phyloP scores from a whole-genome alignment of 2,797 vertebrate genomes.

The Siniperca obscura region DNA sequence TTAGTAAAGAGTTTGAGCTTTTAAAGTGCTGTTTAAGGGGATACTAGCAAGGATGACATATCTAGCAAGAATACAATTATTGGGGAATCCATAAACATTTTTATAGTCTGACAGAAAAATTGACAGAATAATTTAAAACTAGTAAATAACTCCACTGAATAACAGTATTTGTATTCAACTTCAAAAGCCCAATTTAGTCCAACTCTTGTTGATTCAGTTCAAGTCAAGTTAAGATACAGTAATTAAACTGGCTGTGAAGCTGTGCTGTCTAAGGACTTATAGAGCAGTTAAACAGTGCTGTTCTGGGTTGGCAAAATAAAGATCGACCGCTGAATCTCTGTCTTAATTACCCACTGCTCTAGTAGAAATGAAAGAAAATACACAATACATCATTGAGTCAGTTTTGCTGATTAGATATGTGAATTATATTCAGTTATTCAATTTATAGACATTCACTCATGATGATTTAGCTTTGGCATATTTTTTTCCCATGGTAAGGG shows the following conservation, averaged over 20 bases:
- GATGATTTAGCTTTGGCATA: constrained; percentile 17
- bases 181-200: constrained; percentile 2
- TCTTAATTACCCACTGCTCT: constrained; percentile 27
- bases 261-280: constrained; percentile 5
- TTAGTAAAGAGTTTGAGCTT: background rate
- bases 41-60: background rate
- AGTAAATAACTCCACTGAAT: background rate
- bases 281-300: constrained; percentile 24
- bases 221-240: constrained; percentile 12
- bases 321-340: constrained; percentile 14
- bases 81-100: background rate
- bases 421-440: background rate
- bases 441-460: constrained; percentile 9
- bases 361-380: constrained; percentile 22
- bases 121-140: background rate
- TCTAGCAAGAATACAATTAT: background rate
- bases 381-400: constrained; percentile 2
- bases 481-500: background rate
- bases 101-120: background rate
- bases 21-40: background rate
- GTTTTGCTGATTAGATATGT: constrained; percentile 23
- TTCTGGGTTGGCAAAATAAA: constrained; percentile 33
- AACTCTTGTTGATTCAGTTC: constrained; percentile 24
- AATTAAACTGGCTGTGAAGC: constrained; percentile 40
- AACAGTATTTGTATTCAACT: background rate